Percentiles rank a stretch among this genome's conserved stretches.
Conservation (phyloP, 2,113 vertebrate genomes). For the Indicator maculatus region DNA sequence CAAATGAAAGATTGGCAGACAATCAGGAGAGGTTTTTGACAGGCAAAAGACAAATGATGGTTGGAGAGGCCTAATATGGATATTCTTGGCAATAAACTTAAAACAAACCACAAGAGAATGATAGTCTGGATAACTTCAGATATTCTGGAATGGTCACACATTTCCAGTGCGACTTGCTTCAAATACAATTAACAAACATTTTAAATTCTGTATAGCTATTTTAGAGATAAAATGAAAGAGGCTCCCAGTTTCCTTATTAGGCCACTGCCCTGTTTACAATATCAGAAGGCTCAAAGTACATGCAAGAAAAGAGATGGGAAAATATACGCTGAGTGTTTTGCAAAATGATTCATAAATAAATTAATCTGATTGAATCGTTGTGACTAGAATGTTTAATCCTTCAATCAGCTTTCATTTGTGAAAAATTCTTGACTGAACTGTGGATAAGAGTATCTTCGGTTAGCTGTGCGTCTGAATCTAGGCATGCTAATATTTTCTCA, state of each 20-base stretch:
- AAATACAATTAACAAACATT: not conserved
- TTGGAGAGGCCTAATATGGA: not conserved
- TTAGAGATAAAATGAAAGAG: not conserved
- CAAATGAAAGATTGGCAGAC: slow-evolving; percentile 46
- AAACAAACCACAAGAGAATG: not conserved
- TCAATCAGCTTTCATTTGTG: slow-evolving; percentile 15
- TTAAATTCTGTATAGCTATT: not conserved
- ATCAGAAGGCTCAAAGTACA: slow-evolving; percentile 50
- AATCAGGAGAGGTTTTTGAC: slow-evolving; percentile 57
- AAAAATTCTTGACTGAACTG: not conserved
- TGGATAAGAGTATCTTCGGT: not conserved
- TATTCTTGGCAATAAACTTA: slow-evolving; percentile 50
- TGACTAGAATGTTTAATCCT: slow-evolving; percentile 29
- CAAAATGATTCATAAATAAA: slow-evolving; percentile 75
- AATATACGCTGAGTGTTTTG: slow-evolving; percentile 57
- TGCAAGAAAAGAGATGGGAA: slow-evolving; percentile 57
- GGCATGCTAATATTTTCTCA: slow-evolving; percentile 26
- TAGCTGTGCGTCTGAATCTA: not conserved
- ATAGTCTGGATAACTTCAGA: not conserved
- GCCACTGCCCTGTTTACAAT: slow-evolving; percentile 51
- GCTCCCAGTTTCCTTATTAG: not conserved
- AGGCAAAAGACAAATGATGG: slow-evolving; percentile 44
- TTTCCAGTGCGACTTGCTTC: not conserved
- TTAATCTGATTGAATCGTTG: slow-evolving; percentile 61
- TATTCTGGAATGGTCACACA: not conserved